Evolutionary conservation across 2,888 invertebrate genomes (phyloP), one percentile per base, ranked within the genome.

Genomic region (Papilio protenor): DNA sequence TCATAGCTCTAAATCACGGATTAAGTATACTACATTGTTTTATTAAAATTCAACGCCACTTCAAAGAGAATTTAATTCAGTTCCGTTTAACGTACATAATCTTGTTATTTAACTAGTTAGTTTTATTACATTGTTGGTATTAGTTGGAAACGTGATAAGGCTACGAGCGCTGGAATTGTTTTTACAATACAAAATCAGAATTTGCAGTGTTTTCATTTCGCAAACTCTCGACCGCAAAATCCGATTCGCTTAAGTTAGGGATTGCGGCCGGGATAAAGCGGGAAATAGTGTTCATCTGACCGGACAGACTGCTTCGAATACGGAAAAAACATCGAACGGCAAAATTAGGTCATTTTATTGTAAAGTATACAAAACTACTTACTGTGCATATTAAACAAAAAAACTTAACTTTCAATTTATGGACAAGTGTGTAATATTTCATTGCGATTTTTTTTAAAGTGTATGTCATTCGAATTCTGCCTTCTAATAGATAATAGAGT

Each of bases 251-350:
- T 59, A 76, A 71, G 70, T 59, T 71, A 23, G 18, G 71, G 71
- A 71, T 76, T 76, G 71, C n/a, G 59, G 76, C 57, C 71, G 75
- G 55, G 47, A 71, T 70, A 71, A 57, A 57, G 8, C 57, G 47
- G 47, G 45, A 49, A 77, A 55, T 73, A 69, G 61, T 80, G 27
- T 77, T 79, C 74, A 71, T 33, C 47, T 69, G 55, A 66, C 47
- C 47, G 55, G 45, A 64, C 14, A 76, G 23, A 61, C 27, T 10
- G 55, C 55, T 69, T 66, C 45, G 75, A 66, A 69, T 55, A 52
- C 33, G 57, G 66, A 40, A 55, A 69, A 69, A 69, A 66, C 55
- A 52, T 75, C 16, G 69, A 69, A 23, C 21, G 33, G 23, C 33
- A 21, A 75, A 69, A 69, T 57, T 75, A 55, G 45, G 69, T 45